A percentile compares a stretch with the other conserved stretches of the same genome.
Evolutionary conservation across 2,113 vertebrate species (phyloP).

Genomic region (Anser brachyrhynchus): DNA sequence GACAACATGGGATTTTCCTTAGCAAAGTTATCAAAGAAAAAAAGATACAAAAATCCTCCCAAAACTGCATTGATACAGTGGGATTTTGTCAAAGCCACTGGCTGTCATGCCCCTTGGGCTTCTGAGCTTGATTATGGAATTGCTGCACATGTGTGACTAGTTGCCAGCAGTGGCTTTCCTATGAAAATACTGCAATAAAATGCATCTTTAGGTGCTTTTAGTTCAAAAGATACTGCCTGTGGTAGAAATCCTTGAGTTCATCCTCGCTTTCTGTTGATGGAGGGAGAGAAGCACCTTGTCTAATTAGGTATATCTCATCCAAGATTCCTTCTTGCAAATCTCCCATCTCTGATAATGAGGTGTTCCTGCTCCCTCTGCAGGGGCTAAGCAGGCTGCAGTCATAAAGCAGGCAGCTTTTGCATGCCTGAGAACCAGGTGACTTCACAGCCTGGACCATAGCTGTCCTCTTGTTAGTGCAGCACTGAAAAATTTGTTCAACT

Average conservation of each 20-base stretch:
- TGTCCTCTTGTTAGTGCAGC: neutral
- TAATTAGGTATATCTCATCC: conserved; percentile 27
- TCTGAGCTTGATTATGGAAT: neutral
- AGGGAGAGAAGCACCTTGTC: neutral
- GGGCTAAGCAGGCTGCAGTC: conserved; percentile 61
- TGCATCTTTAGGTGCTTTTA: neutral
- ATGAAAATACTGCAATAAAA: neutral
- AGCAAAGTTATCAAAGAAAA: neutral
- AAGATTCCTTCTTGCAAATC: conserved; percentile 14
- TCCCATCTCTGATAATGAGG: conserved; percentile 55
- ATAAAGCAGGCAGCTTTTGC: neutral
- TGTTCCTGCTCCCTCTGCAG: conserved; percentile 69
- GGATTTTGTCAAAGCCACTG: neutral
- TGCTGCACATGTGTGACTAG: neutral
- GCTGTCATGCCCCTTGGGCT: neutral
- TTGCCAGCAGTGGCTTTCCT: conserved; percentile 16
- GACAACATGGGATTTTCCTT: neutral
- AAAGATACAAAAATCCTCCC: conserved; percentile 1
- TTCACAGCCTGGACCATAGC: rapidly evolving
- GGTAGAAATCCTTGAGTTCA: neutral
- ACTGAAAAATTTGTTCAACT: neutral
- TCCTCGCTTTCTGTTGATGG: neutral
- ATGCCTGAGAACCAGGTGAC: conserved; percentile 16
- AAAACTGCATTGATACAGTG: neutral
- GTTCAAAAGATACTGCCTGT: neutral